These are phyloP conservation scores for Hippocampus kuda DNA, from an alignment of 2,797 vertebrate species.

Conservation along the genomic window DNA sequence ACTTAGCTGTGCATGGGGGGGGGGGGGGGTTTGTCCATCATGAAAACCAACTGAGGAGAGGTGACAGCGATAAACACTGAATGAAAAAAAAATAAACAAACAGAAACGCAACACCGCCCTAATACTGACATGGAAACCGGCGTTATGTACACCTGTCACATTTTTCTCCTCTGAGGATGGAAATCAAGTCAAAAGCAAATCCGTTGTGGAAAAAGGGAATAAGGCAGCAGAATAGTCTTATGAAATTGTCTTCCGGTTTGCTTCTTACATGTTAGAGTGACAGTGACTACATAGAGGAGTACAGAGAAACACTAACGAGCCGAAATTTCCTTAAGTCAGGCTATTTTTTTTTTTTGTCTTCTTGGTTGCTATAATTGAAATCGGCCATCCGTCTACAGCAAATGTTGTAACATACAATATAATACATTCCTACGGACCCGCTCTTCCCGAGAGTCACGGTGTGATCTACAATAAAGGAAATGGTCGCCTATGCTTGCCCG, in stretches of 20 bases:
- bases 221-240: conserved; percentile 69
- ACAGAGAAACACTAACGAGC: conserved; percentile 68
- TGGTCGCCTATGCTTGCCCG: conserved; percentile 42
- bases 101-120: conserved; percentile 14
- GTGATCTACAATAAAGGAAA: conserved; percentile 54
- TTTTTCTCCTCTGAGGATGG: conserved; percentile 26
- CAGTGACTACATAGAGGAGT: conserved; percentile 65
- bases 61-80: conserved; percentile 12
- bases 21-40: conserved; percentile 10
- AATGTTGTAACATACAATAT: conserved; percentile 71
- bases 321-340: conserved; percentile 57
- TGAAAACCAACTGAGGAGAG: background rate
- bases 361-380: conserved; percentile 61
- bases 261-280: conserved; percentile 66
- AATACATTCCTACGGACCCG: conserved; percentile 69
- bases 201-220: conserved; percentile 39
- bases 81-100: conserved; percentile 17
- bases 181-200: conserved; percentile 33
- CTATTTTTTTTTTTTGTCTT: conserved; percentile 47
- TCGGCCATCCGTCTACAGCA: conserved; percentile 61
- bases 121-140: conserved; percentile 58
- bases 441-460: conserved; percentile 54
- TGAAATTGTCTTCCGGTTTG: conserved; percentile 54
- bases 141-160: conserved; percentile 57
- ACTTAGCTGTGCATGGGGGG: conserved; percentile 21